Evolutionary conservation across 2,113 vertebrate species (phyloP).

Genomic region (Coptodon bakossiorum): DNA sequence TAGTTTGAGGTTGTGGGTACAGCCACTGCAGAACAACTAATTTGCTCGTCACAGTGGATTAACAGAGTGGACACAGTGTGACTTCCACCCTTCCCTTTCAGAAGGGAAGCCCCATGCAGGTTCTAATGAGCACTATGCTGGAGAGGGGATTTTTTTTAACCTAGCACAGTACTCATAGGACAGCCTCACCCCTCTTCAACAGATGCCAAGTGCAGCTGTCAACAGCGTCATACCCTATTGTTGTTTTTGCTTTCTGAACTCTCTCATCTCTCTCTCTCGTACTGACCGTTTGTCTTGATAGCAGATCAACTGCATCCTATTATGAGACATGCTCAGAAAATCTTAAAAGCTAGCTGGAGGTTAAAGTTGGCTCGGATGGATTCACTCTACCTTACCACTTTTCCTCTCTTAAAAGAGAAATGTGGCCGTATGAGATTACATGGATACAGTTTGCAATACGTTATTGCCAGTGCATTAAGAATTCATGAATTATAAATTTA

Average conservation of each 20-base stretch:
- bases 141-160: constrained; percentile 89
- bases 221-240: constrained; percentile 66
- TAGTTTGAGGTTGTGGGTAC: constrained; percentile 47
- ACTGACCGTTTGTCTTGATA: constrained; percentile 29
- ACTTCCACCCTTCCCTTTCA: constrained; percentile 48
- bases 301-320: constrained; percentile 24
- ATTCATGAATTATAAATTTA: constrained; percentile 65
- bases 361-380: constrained; percentile 40
- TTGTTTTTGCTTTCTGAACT: constrained; percentile 47
- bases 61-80: constrained; percentile 67
- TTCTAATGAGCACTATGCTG: constrained; percentile 85
- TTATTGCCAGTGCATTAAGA: constrained; percentile 63
- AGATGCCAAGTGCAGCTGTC: constrained; percentile 95
- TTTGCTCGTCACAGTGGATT: constrained; percentile 73
- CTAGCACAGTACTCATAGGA: constrained; percentile 85
- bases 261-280: not conserved
- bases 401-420: constrained; percentile 44
- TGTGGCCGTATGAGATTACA: constrained; percentile 53
- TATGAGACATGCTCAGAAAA: constrained; percentile 23
- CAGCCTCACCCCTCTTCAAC: constrained; percentile 79
- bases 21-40: constrained; percentile 64
- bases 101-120: constrained; percentile 76
- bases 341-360: constrained; percentile 46
- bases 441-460: constrained; percentile 52
- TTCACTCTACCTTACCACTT: constrained; percentile 19